Conservation (phyloP, 2,113 vertebrate genomes). For the Cyprinodon variegatus region DNA sequence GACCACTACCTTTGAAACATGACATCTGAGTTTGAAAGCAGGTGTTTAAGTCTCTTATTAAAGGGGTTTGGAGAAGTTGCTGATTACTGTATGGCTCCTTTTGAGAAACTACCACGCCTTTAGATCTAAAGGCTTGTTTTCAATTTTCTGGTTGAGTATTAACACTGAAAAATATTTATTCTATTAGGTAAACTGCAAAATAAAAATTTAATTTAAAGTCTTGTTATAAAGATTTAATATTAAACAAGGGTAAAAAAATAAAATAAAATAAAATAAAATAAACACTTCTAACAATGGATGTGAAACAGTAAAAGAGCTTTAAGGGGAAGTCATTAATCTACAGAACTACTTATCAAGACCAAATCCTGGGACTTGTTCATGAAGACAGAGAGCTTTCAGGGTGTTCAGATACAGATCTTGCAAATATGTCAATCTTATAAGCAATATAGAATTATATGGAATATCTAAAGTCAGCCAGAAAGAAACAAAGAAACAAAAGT, state of each 20-base stretch:
- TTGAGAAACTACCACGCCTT: no score
- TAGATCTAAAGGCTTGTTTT: no score
- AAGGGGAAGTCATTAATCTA: slow-evolving; percentile 47
- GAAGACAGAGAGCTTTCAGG: slow-evolving; percentile 56
- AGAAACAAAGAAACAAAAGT: not conserved
- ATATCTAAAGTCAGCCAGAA: slow-evolving; percentile 14
- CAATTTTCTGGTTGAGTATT: no score
- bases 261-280: no score
- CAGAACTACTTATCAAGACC: slow-evolving; percentile 60
- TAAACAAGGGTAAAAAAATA: slow-evolving; percentile 14
- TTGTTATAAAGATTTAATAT: slow-evolving; percentile 13
- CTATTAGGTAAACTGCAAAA: not conserved
- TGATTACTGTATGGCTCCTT: no score
- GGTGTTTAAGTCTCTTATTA: not conserved
- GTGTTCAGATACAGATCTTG: slow-evolving; percentile 56
- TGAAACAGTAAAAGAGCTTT: slow-evolving; percentile 19
- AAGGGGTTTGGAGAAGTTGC: not conserved
- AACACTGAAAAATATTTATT: not conserved
- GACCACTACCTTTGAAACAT: no score
- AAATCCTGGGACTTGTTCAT: slow-evolving; percentile 68
- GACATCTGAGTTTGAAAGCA: not conserved
- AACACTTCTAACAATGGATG: slow-evolving; percentile 23
- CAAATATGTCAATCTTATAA: slow-evolving; percentile 4
- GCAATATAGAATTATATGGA: not conserved
- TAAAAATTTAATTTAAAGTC: not conserved